Conservation (phyloP, 1,140 invertebrate genomes). For the Solen grandis region DNA sequence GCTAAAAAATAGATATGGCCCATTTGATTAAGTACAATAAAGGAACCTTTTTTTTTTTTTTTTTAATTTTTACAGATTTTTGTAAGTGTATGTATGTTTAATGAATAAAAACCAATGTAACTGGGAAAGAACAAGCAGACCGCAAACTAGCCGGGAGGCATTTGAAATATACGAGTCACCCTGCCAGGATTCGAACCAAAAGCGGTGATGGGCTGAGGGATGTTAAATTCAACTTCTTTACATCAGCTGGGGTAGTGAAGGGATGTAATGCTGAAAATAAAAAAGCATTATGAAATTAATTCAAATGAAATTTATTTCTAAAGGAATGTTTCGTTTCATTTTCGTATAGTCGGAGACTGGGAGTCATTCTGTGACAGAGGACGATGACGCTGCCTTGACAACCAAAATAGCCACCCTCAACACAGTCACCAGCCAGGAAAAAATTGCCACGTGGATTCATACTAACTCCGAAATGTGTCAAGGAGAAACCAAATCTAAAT, state of each 20-base stretch:
- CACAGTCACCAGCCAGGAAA: neutral
- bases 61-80: too few species aligned
- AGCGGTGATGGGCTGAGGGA: too few species aligned
- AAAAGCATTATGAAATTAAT: neutral
- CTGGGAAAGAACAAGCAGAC: too few species aligned
- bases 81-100: too few species aligned
- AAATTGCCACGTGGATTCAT: neutral
- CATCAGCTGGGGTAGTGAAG: neutral
- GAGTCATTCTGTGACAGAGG: neutral
- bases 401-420: neutral
- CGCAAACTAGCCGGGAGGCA: too few species aligned
- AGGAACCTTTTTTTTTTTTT: neutral
- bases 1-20: too few species aligned
- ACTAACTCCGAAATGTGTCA: neutral
- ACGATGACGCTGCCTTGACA: neutral
- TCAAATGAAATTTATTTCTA: neutral
- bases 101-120: too few species aligned
- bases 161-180: too few species aligned
- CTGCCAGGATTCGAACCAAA: too few species aligned
- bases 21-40: too few species aligned
- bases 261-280: neutral
- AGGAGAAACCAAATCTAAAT: too few species aligned
- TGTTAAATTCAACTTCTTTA: neutral
- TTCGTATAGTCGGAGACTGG: neutral
- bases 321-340: neutral